Conservation (phyloP, 2,797 vertebrate genomes). For the Crypturellus tataupa region DNA sequence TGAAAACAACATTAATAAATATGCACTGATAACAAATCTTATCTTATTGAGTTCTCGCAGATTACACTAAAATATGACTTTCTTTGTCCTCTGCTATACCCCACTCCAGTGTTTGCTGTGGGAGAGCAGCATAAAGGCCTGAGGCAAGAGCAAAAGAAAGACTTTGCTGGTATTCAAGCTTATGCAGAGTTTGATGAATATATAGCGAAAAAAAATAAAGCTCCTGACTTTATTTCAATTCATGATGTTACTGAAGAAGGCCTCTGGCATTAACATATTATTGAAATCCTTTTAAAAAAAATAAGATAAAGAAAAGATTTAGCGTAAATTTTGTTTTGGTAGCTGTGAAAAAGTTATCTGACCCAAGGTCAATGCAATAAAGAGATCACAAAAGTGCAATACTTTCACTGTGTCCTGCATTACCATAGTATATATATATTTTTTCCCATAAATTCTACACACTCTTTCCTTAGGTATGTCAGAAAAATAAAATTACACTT, state of each 20-base stretch:
- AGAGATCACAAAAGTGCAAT: not conserved
- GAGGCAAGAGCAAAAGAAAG: constrained; percentile 19
- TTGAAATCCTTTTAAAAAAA: not conserved
- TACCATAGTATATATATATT: not conserved
- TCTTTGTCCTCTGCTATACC: constrained; percentile 3
- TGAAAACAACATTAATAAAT: constrained; percentile 38
- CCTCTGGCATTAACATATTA: not conserved
- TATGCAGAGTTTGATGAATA: not conserved
- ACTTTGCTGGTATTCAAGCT: not conserved
- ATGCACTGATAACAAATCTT: constrained; percentile 11
- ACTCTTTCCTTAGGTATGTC: not conserved
- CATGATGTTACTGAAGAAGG: not conserved
- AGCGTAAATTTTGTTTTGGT: not conserved
- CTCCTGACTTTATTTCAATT: not conserved
- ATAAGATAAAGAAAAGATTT: not conserved
- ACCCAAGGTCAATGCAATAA: not conserved
- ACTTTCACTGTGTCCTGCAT: not conserved
- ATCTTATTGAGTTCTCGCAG: constrained; percentile 10
- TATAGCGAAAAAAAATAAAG: not conserved
- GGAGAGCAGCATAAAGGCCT: not conserved
- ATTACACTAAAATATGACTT: constrained; percentile 45
- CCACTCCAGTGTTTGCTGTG: not conserved
- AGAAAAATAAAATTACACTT: not conserved
- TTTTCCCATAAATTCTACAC: not conserved
- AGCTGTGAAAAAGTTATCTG: not conserved